Evolutionary conservation across 2,113 vertebrate genomes (phyloP).

Genomic region (Plotosus lineatus): DNA sequence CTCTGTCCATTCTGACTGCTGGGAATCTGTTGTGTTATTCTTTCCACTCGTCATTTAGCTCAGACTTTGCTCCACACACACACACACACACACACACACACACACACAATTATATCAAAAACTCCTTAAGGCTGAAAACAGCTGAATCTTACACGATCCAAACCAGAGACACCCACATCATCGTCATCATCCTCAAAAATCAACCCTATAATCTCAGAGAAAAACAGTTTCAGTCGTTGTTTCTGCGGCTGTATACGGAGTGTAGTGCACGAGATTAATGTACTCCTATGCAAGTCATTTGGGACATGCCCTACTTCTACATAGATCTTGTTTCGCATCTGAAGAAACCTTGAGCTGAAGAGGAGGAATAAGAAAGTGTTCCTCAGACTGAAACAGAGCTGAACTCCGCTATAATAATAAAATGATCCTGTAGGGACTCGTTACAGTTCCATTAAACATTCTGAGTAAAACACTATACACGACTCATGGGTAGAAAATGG

Average conservation of each 20-base stretch:
- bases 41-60: neutral
- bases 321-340: neutral
- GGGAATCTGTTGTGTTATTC: neutral
- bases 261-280: neutral
- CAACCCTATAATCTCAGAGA: neutral
- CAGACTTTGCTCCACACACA: neutral
- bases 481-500: no score
- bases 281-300: neutral
- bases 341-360: neutral
- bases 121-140: neutral
- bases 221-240: neutral
- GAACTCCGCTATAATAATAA: no score
- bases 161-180: neutral
- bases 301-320: neutral
- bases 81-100: no score
- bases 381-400: neutral
- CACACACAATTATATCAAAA: neutral
- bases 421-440: no score
- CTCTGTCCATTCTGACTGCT: neutral
- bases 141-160: neutral
- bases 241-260: neutral
- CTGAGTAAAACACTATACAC: no score
- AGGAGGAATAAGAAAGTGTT: neutral
- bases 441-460: no score
- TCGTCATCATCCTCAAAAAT: neutral